These are phyloP conservation scores for Daboia siamensis DNA, from an alignment of 2,113 vertebrate species.

Conservation along the genomic window DNA sequence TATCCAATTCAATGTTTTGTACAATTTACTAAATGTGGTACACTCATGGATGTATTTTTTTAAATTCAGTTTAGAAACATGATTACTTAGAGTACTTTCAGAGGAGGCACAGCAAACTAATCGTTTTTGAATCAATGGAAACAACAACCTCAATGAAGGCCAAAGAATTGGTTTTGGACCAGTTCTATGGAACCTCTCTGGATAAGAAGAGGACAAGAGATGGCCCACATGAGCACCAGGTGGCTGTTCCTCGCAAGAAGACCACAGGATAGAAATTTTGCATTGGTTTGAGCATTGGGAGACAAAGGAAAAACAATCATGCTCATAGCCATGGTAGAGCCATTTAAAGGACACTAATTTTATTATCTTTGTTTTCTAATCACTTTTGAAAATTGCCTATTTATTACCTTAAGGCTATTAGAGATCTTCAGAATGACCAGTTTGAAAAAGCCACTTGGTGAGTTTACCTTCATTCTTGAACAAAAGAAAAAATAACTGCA, in stretches of 20 bases:
- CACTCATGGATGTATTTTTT: no score
- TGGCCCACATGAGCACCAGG: neutral
- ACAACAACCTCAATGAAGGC: neutral
- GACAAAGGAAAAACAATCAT: neutral
- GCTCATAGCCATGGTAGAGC: neutral
- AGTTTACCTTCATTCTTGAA: neutral
- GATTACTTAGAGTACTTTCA: no score
- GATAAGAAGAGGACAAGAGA: neutral
- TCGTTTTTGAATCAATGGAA: neutral
- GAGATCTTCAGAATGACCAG: neutral
- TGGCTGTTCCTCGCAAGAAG: neutral
- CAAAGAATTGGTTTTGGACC: neutral
- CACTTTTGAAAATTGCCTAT: neutral
- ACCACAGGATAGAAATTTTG: neutral
- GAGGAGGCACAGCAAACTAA: neutral
- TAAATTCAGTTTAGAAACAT: neutral
- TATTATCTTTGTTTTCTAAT: neutral
- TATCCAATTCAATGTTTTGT: neutral
- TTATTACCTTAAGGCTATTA: neutral
- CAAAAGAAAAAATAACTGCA: neutral
- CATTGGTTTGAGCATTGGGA: neutral
- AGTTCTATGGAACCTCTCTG: neutral
- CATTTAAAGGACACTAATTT: neutral
- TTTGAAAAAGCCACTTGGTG: neutral
- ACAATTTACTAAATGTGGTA: neutral